Percentiles rank a stretch among this genome's conserved stretches.
Evolutionary conservation across 2,113 vertebrate species (phyloP).

Genomic region (Caranx ignobilis): DNA sequence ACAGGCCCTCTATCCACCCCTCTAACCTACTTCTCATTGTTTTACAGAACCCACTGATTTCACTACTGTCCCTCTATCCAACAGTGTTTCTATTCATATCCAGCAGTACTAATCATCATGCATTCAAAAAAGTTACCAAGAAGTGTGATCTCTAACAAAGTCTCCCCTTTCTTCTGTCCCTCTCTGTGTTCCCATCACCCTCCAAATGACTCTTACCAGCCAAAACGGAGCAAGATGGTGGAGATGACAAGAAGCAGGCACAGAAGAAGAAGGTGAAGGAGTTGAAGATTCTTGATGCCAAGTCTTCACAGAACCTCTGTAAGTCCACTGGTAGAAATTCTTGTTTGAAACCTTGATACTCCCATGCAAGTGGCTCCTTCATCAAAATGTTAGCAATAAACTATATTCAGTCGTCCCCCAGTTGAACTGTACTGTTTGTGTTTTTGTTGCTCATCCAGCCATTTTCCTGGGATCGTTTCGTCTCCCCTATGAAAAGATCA

Average conservation of each 20-base stretch:
- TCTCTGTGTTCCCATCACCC: not conserved
- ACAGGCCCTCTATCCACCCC: slow-evolving; percentile 10
- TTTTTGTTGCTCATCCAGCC: slow-evolving; percentile 71
- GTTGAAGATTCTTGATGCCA: slow-evolving; percentile 87
- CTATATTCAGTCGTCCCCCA: not conserved
- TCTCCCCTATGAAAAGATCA: slow-evolving; percentile 90
- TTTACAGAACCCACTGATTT: not conserved
- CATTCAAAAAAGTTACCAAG: not conserved
- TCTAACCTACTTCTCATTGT: slow-evolving; percentile 17
- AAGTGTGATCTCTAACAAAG: slow-evolving; percentile 18
- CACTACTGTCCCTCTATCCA: not conserved
- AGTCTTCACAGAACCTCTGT: slow-evolving; percentile 90
- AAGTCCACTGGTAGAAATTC: slow-evolving; percentile 64
- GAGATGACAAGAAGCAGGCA: slow-evolving; percentile 85
- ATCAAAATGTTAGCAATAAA: not conserved
- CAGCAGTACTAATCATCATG: not conserved
- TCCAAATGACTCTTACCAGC: slow-evolving; percentile 64
- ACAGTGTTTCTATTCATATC: slow-evolving; percentile 5
- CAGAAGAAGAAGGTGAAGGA: slow-evolving; percentile 93
- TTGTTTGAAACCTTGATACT: not conserved
- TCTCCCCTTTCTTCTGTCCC: not conserved
- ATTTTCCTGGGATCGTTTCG: slow-evolving; percentile 91
- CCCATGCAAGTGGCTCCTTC: not conserved
- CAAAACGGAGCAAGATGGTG: slow-evolving; percentile 87
- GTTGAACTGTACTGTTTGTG: not conserved